Base-by-base conservation (phyloP, 2,888 invertebrate genomes). In the Mallateleia sp. region DNA sequence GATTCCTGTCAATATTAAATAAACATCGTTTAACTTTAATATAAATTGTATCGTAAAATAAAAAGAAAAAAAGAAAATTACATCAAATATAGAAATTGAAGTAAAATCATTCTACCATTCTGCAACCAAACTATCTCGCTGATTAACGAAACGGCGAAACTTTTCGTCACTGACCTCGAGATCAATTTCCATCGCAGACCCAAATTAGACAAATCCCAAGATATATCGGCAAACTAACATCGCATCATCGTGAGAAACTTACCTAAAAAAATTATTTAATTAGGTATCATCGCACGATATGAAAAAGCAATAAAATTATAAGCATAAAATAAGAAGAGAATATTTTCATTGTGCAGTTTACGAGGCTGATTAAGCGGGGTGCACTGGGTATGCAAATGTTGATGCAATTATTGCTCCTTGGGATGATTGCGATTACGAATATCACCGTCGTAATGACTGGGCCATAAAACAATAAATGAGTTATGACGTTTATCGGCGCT, bases 381-480 rank as follows among this genome's bases (percentile, higher is more conserved):
- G 60, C 66, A 28, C 9, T 22, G n/a, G 8, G 18, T 34, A 67
- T 54, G 60, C 60, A 50, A 67, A 67, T 42, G 58, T 9, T 66
- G 24, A 24, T 1, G 64, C 34, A 56, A 64, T 50, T 15, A 58
- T 58, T 38, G 25, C 64, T 75, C 69, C 54, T 60, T 25, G 50
- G 69, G 50, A 75, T 42, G 32, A 69, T 75, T 62, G 45, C 25
- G 8, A 34, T 69, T 62, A 24, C 50, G 18, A 52, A 8, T 22
- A 52, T 52, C 52, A 14, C 5, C 34, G 34, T 50, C 20, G 22
- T 74, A n/a, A 45, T 52, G 52, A 74, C 58, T 50, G 58, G 56
- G 72, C 22, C 60, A 25, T 75, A 82, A 74, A 60, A 38, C 64
- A 82, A 82, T 82, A 60, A 67, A 82, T 20, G 58, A 32, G 66